A percentile compares a stretch with the other conserved stretches of the same genome.
Evolutionary conservation across 2,113 vertebrate genomes (phyloP).

Genomic region (Turdus rufiventris): DNA sequence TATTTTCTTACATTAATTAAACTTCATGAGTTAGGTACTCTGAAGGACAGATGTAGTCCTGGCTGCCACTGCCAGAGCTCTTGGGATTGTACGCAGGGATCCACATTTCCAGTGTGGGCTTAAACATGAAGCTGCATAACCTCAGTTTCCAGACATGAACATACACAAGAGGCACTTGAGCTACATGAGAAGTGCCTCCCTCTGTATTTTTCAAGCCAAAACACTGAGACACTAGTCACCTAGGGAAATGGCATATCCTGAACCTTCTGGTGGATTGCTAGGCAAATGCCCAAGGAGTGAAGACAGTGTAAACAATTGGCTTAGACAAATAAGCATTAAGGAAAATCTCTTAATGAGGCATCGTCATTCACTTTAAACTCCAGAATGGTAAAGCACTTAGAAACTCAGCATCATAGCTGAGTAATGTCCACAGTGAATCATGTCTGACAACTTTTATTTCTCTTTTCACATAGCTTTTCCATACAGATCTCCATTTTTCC

Average conservation of each 20-base stretch:
- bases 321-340: neutral
- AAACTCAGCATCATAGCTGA: neutral
- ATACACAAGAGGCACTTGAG: rapidly evolving
- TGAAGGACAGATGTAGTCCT: neutral
- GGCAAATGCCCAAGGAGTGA: neutral
- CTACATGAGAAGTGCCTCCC: neutral
- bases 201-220: neutral
- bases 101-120: neutral
- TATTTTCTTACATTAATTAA: neutral
- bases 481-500: neutral
- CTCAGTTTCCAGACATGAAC: neutral
- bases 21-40: neutral
- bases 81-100: neutral
- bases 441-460: neutral
- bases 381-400: neutral
- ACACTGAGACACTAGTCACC: rapidly evolving
- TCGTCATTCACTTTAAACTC: neutral
- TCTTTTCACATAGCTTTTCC: neutral
- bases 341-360: neutral
- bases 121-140: neutral
- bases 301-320: neutral
- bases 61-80: neutral
- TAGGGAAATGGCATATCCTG: neutral
- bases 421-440: neutral
- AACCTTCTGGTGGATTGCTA: neutral